Percentiles rank a stretch among this genome's conserved stretches.
These are phyloP conservation scores for Epsilonema sp. DNA, from an alignment of 2,888 invertebrate genomes.

Conservation along the genomic window DNA sequence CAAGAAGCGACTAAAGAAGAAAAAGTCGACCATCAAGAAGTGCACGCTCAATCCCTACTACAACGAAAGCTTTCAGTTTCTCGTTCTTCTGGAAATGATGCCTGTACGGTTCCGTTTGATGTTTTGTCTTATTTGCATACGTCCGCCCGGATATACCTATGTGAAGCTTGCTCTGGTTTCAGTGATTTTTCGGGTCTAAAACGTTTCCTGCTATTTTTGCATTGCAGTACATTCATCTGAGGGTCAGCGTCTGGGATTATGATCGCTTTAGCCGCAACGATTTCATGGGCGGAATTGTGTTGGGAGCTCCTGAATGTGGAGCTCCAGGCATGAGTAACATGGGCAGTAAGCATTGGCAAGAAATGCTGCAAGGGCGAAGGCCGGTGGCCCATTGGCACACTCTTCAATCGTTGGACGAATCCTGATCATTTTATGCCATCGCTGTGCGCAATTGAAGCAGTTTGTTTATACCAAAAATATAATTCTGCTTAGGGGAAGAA, in stretches of 20 bases:
- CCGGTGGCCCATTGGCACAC: constrained; percentile 28
- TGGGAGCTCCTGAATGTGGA: constrained; percentile 17
- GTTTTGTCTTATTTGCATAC: too few species aligned
- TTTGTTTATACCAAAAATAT: too few species aligned
- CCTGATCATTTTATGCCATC: too few species aligned
- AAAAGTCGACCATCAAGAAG: constrained; percentile 26
- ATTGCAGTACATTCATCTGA: constrained; percentile 13
- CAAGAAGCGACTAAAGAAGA: constrained; percentile 22
- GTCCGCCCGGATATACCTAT: too few species aligned
- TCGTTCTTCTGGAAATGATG: constrained; percentile 18
- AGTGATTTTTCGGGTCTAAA: too few species aligned
- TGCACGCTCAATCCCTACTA: constrained; percentile 24
- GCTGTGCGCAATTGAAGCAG: too few species aligned
- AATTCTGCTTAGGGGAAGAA: too few species aligned
- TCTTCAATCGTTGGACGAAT: too few species aligned
- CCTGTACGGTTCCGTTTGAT: constrained; percentile 14
- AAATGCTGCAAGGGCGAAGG: constrained; percentile 22
- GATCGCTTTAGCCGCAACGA: constrained; percentile 27
- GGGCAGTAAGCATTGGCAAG: constrained; percentile 23
- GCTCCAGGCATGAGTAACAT: not conserved
- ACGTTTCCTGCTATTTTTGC: too few species aligned
- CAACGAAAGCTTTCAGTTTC: constrained; percentile 28
- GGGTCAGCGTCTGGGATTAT: constrained; percentile 26
- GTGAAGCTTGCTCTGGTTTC: too few species aligned
- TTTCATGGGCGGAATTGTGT: constrained; percentile 21